These are phyloP conservation scores for Drosophila sturtevanti DNA, from an alignment of 1,140 invertebrate species.

Conservation along the genomic window DNA sequence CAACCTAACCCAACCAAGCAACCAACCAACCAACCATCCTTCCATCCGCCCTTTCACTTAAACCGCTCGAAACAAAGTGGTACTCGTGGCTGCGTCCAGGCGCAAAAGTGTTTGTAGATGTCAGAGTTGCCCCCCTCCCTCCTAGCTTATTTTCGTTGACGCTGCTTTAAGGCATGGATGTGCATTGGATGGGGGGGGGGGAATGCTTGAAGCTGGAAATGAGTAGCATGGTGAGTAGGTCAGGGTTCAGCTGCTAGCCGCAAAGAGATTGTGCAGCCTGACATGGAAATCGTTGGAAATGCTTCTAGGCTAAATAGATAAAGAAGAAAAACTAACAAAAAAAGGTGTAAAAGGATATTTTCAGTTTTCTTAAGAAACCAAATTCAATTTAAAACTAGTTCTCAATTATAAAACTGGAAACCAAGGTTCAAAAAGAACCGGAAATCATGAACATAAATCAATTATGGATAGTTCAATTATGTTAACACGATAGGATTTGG, in stretches of 20 bases:
- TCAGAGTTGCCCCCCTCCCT: slow-evolving; percentile 13
- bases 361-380: background rate
- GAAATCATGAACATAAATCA: no score
- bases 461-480: no score
- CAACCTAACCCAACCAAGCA: no score
- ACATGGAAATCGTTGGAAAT: slow-evolving; percentile 57
- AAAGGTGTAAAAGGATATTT: slow-evolving; percentile 1
- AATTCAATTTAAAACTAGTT: background rate
- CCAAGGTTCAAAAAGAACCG: no score
- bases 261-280: slow-evolving; percentile 45
- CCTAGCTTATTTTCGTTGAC: slow-evolving; percentile 36
- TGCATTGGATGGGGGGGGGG: background rate
- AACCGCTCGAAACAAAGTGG: slow-evolving; percentile 63
- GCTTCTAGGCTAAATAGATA: slow-evolving; percentile 17
- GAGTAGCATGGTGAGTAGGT: slow-evolving; percentile 39
- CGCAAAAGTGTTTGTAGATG: slow-evolving; percentile 77
- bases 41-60: slow-evolving; percentile 17
- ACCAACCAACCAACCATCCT: background rate
- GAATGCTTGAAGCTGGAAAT: background rate
- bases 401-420: background rate
- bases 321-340: background rate
- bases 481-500: no score
- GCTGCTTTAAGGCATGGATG: background rate
- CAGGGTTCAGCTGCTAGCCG: slow-evolving; percentile 55
- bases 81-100: slow-evolving; percentile 70